These are phyloP conservation scores for Mustela erminea DNA, from an alignment of 2,797 vertebrate species.

Conservation along the genomic window DNA sequence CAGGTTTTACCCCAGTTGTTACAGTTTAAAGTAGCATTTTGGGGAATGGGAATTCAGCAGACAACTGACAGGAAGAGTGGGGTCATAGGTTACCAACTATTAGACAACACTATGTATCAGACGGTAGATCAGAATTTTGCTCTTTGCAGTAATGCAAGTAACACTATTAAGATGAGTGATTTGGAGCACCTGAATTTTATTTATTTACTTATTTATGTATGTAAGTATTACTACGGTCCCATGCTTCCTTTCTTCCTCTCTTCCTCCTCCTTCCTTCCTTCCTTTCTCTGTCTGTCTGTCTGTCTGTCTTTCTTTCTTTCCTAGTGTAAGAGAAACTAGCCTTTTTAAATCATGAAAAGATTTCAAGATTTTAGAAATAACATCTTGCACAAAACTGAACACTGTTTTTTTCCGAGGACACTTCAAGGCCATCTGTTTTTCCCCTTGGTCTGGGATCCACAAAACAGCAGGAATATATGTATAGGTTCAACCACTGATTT, in stretches of 20 bases:
- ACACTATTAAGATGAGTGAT: neutral
- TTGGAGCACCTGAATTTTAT: neutral
- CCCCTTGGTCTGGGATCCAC: neutral
- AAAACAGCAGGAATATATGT: neutral
- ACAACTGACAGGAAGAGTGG: neutral
- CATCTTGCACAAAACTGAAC: neutral
- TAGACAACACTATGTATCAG: neutral
- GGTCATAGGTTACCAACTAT: neutral
- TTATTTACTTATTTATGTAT: neutral
- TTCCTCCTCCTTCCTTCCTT: neutral
- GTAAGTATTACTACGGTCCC: neutral
- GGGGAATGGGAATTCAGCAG: neutral
- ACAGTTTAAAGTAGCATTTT: neutral
- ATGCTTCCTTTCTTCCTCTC: neutral
- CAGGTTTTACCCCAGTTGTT: neutral
- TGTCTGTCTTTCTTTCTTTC: no score
- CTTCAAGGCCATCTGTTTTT: neutral
- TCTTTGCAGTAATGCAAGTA: neutral
- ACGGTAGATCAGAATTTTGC: neutral
- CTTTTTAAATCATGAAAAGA: neutral
- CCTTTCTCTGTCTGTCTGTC: neutral
- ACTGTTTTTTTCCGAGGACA: neutral
- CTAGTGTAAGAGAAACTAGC: neutral
- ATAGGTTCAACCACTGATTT: neutral
- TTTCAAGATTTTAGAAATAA: neutral